Conservation (phyloP, 2,888 invertebrate genomes). For the Chorisops tibialis region DNA sequence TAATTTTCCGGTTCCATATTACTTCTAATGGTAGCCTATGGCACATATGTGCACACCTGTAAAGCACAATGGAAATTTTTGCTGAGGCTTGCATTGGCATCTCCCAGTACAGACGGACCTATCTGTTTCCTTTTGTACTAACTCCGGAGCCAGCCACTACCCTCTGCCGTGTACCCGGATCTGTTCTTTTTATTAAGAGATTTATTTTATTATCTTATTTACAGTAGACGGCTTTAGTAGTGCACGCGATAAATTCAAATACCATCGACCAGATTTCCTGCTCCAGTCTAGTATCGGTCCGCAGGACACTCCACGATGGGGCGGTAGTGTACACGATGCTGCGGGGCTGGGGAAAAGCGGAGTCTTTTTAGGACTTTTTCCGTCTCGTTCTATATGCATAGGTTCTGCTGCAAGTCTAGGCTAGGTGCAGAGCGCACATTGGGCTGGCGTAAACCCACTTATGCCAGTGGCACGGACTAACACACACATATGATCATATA, state of each 20-base stretch:
- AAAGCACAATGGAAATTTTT: conserved; percentile 15
- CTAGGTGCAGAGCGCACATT: background rate
- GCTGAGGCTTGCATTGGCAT: conserved; percentile 22
- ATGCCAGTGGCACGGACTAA: conserved; percentile 6
- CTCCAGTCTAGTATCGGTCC: too few relatives aligned
- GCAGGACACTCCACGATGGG: too few relatives aligned
- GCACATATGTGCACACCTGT: conserved; percentile 4
- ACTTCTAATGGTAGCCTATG: conserved; percentile 16
- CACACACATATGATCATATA: conserved; percentile 28
- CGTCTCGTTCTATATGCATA: background rate
- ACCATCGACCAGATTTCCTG: conserved; percentile 10
- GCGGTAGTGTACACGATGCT: too few relatives aligned
- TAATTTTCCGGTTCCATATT: conserved; percentile 19
- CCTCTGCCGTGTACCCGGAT: background rate
- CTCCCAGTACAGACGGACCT: background rate
- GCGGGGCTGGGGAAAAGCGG: too few relatives aligned
- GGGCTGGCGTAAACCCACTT: conserved; percentile 2
- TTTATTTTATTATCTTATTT: conserved; percentile 33
- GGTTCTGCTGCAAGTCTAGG: background rate
- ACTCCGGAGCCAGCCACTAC: background rate
- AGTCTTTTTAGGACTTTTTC: too few relatives aligned
- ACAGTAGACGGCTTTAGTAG: conserved; percentile 16
- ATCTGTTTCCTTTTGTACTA: too few relatives aligned
- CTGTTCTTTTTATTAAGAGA: conserved; percentile 28
- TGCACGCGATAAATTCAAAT: conserved; percentile 29